Conservation (phyloP, 2,113 vertebrate genomes). For the Jacana jacana region DNA sequence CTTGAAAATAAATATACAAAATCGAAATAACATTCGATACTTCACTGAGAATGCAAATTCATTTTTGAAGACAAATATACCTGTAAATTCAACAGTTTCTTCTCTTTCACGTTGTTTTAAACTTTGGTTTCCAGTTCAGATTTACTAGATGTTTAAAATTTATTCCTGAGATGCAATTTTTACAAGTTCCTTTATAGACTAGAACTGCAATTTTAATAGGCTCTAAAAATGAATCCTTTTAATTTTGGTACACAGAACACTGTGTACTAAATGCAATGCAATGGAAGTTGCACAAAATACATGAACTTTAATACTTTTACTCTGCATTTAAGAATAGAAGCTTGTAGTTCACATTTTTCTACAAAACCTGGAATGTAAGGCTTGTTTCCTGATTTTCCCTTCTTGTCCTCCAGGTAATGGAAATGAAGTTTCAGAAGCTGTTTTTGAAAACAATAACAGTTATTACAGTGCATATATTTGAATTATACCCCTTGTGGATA, state of each 20-base stretch:
- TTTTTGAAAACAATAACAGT: not conserved
- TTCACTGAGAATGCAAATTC: not conserved
- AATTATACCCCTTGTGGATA: not conserved
- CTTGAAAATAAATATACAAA: constrained; percentile 9
- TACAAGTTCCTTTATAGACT: constrained; percentile 21
- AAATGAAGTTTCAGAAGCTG: not conserved
- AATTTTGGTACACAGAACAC: constrained; percentile 37
- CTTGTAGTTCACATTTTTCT: not conserved
- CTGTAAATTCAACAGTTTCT: not conserved
- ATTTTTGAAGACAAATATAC: constrained; percentile 3
- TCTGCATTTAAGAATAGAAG: not conserved
- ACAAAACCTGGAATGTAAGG: not conserved
- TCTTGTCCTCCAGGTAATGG: not conserved
- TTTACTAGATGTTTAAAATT: constrained; percentile 31
- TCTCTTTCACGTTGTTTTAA: not conserved
- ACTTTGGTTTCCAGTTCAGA: constrained; percentile 15
- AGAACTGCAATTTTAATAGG: constrained; percentile 25
- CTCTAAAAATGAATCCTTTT: constrained; percentile 36
- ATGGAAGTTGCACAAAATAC: not conserved
- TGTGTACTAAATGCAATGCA: not conserved
- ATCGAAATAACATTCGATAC: not conserved
- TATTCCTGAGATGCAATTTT: constrained; percentile 47
- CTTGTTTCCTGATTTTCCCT: not conserved
- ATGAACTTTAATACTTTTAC: not conserved
- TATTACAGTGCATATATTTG: not conserved